Evolutionary conservation across 2,888 invertebrate genomes (phyloP), one percentile per base, ranked within the genome.

Genomic region (Erynnis tages): DNA sequence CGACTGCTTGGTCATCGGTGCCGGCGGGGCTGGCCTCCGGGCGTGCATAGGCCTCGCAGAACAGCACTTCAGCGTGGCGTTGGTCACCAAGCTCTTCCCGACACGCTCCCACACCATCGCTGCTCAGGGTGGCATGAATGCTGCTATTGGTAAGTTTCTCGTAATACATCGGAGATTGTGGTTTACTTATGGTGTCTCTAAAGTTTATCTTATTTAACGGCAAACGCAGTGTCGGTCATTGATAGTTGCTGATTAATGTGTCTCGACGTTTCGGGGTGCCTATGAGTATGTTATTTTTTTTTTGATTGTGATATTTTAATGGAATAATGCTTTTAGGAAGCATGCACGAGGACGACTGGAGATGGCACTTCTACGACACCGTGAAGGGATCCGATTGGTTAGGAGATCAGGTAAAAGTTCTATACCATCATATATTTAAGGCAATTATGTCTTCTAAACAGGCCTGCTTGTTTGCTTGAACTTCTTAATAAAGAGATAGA

Each of bases 301-400:
- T n/a, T n/a, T n/a, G n/a, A n/a, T n/a, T n/a, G n/a, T n/a, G n/a
- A n/a, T n/a, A n/a, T n/a, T n/a, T n/a, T n/a, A n/a, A n/a, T n/a
- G n/a, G n/a, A n/a, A n/a, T n/a, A n/a, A n/a, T 46, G 4, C 44
- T 1, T 17, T n/a, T 16, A 92, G 92, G 91, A 16, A 94, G 93
- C 65, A 98, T 98, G 95, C 97, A 98, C 69, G 93, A 93, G n/a
- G 98, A 98, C 71, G 93, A 96, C 67, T 99, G 99, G 99, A 93
- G 94, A 54, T 99, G 95, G 93, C 99, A 99, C 76, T 98, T 98
- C 94, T 98, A 97, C 74, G 98, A 98, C 73, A 98, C 98, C 0
- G 96, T 98, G 3, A 98, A 98, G 82, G 99, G 99, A 10, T 98
- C 98, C 14, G 99, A 99, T 91, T 98, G 98, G 98, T 91, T 99